These are phyloP conservation scores for Huso huso DNA, from an alignment of 2,797 vertebrate species.

Conservation along the genomic window DNA sequence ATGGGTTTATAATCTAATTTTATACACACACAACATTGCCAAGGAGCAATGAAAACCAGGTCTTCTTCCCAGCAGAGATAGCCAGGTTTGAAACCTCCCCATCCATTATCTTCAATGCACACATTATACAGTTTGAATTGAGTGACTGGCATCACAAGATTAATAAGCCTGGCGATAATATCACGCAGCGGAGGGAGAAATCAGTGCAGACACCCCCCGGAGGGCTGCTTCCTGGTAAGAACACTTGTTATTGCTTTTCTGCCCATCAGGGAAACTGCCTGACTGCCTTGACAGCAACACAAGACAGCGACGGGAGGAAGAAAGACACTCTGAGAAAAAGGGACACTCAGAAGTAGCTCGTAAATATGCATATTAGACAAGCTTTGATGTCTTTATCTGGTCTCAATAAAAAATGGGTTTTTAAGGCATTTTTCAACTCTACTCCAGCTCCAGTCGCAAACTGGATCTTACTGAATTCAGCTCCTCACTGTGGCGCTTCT, in stretches of 20 bases:
- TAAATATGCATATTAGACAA: constrained; percentile 7
- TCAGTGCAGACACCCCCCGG: not conserved
- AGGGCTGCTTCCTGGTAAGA: constrained; percentile 11
- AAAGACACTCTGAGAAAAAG: not conserved
- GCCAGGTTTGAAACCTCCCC: not conserved
- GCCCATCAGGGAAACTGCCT: constrained; percentile 1
- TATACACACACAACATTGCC: too few species aligned
- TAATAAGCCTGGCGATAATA: constrained; percentile 13
- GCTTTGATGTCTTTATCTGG: constrained; percentile 4
- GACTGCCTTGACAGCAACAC: not conserved
- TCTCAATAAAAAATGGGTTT: not conserved
- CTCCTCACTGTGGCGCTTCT: too few species aligned
- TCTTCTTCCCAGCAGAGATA: not conserved
- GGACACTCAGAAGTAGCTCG: not conserved
- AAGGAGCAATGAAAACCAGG: constrained; percentile 1
- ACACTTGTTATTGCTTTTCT: not conserved
- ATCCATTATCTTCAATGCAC: not conserved
- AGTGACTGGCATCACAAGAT: constrained; percentile 7
- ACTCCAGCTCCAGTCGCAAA: not conserved
- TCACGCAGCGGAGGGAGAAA: constrained; percentile 3
- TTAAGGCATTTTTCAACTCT: not conserved
- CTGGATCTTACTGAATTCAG: too few species aligned
- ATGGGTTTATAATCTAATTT: too few species aligned
- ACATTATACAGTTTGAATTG: not conserved
- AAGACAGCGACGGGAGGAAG: not conserved